Percentiles rank a stretch among this genome's conserved stretches.
Conservation (phyloP, 1,140 invertebrate genomes). For the Episyrphus balteatus region DNA sequence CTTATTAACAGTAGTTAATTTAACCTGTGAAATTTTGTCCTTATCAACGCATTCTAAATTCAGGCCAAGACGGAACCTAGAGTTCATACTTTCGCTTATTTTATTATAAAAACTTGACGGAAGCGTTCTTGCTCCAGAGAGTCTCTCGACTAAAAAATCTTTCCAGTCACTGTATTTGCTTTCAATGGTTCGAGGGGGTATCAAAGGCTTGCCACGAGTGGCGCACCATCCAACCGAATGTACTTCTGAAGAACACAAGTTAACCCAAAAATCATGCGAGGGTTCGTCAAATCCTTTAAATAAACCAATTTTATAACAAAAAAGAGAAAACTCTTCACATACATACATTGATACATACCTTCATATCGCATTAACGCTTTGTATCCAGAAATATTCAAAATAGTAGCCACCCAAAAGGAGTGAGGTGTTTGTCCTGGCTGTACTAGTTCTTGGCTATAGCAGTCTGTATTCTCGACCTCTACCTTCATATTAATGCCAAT, state of each 20-base stretch:
- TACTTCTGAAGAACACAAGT: conserved; percentile 82
- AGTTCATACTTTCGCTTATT: conserved; percentile 71
- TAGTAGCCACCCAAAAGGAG: conserved; percentile 91
- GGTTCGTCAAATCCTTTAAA: conserved; percentile 65
- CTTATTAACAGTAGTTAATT: conserved; percentile 77
- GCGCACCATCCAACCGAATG: conserved; percentile 97
- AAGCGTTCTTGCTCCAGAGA: conserved; percentile 85
- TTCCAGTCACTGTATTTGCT: conserved; percentile 94
- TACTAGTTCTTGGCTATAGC: conserved; percentile 54
- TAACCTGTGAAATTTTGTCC: conserved; percentile 86
- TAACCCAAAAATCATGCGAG: conserved; percentile 91
- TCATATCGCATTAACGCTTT: conserved; percentile 88
- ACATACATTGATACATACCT: conserved; percentile 31
- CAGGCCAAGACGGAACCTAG: conserved; percentile 68
- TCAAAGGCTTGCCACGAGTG: conserved; percentile 83
- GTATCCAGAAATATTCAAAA: conserved; percentile 82
- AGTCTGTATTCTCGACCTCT: conserved; percentile 86
- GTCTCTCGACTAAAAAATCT: conserved; percentile 77
- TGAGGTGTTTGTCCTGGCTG: conserved; percentile 56
- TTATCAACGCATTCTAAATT: conserved; percentile 92
- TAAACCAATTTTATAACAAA: background rate
- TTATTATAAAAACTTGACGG: conserved; percentile 86
- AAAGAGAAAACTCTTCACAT: background rate
- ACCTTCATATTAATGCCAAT: conserved; percentile 91
- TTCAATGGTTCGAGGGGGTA: conserved; percentile 82